Conservation (phyloP, 2,888 invertebrate species). For the Eugnorisma glareosa region DNA sequence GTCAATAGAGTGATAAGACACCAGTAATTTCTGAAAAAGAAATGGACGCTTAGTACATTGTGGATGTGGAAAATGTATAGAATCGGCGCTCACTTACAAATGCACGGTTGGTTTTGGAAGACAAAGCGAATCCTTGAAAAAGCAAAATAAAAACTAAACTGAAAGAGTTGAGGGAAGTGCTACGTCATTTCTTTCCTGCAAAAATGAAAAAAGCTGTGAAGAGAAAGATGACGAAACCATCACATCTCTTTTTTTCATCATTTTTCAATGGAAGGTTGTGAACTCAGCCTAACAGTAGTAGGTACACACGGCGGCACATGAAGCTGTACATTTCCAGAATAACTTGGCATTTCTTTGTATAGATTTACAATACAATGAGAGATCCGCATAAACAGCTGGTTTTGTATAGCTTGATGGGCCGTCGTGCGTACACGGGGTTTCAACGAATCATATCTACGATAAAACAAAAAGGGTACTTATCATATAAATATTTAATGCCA, state of each 20-base stretch:
- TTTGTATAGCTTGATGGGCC: too few relatives aligned
- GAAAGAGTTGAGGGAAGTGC: conserved; percentile 15
- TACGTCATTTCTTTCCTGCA: conserved; percentile 4
- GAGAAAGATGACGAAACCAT: conserved; percentile 15
- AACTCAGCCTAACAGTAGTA: neutral
- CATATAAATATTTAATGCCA: conserved; percentile 22
- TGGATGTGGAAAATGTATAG: neutral
- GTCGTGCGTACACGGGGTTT: neutral
- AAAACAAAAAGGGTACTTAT: conserved; percentile 1
- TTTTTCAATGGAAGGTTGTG: conserved; percentile 18
- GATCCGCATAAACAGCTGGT: too few relatives aligned
- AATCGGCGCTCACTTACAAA: neutral
- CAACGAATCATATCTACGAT: neutral
- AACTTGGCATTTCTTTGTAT: too few relatives aligned
- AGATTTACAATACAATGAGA: too few relatives aligned
- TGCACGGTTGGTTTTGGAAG: conserved; percentile 12
- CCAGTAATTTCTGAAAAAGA: neutral
- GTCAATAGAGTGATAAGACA: neutral
- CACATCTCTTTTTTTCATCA: neutral
- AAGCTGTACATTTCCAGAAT: too few relatives aligned
- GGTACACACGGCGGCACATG: too few relatives aligned
- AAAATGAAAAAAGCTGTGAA: conserved; percentile 24
- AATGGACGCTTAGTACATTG: neutral
- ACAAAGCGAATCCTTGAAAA: conserved; percentile 16
- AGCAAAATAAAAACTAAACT: conserved; percentile 7